Evolutionary conservation across 2,113 vertebrate species (phyloP).

Genomic region (Caracal caracal): DNA sequence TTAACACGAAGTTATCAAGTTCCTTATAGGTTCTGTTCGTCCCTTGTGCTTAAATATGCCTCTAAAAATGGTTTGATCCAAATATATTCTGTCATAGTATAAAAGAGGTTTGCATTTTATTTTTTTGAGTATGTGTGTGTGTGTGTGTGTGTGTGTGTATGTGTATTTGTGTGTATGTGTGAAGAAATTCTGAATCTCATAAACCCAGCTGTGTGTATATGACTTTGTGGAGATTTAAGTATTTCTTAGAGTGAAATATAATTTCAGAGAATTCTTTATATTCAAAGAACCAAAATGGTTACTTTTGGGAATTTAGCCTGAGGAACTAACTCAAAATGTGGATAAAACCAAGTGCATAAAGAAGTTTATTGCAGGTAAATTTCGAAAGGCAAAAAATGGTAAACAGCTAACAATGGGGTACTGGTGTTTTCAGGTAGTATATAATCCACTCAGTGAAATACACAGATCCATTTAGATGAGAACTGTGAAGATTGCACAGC

Average conservation of each 20-base stretch:
- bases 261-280: conserved; percentile 45
- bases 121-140: neutral
- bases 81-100: conserved; percentile 40
- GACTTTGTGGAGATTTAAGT: neutral
- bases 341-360: neutral
- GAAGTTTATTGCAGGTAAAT: conserved; percentile 7
- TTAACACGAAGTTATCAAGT: neutral
- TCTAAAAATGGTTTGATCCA: conserved; percentile 26
- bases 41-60: neutral
- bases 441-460: neutral
- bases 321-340: neutral
- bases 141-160: neutral
- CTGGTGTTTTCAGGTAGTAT: neutral
- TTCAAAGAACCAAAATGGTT: neutral
- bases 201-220: neutral
- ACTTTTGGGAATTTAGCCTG: neutral
- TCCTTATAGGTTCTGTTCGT: neutral
- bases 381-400: neutral
- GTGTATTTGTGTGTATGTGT: neutral
- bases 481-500: neutral
- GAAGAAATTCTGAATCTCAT: neutral
- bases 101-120: neutral
- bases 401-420: neutral
- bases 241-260: conserved; percentile 33
- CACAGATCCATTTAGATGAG: neutral